Evolutionary conservation across 2,888 invertebrate species (phyloP).

Genomic region (Polyommatus iphigenia): DNA sequence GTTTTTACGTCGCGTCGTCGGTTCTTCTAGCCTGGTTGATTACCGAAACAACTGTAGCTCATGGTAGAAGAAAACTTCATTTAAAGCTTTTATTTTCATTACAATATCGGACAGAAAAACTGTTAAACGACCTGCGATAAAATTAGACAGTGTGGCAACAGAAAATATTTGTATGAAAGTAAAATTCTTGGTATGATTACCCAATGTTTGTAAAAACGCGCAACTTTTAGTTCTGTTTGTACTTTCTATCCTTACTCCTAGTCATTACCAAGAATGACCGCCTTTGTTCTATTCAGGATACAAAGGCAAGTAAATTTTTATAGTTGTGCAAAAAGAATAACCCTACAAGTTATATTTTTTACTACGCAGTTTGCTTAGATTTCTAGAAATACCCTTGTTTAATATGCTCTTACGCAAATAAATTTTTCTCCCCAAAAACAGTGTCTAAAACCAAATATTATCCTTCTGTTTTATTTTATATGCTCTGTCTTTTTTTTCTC

Average conservation of each 20-base stretch:
- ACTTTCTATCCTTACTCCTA: slow-evolving; percentile 57
- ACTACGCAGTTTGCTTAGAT: background rate
- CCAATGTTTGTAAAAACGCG: slow-evolving; percentile 67
- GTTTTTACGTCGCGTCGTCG: too few relatives aligned
- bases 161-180: slow-evolving; percentile 1
- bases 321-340: background rate
- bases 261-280: slow-evolving; percentile 33
- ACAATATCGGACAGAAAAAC: too few relatives aligned
- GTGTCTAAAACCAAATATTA: background rate
- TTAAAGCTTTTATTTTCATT: too few relatives aligned
- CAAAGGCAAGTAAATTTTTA: slow-evolving; percentile 1
- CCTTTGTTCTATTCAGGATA: slow-evolving; percentile 35
- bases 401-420: background rate
- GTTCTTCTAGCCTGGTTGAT: too few relatives aligned
- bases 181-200: slow-evolving; percentile 60
- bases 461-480: background rate
- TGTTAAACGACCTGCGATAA: too few relatives aligned
- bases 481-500: background rate
- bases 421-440: background rate
- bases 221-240: slow-evolving; percentile 51
- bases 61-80: too few relatives aligned
- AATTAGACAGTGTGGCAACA: too few relatives aligned
- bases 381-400: background rate
- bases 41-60: too few relatives aligned
- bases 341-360: background rate